Conservation (phyloP, 2,888 invertebrate species). For the Chrysopilus asiliformis region DNA sequence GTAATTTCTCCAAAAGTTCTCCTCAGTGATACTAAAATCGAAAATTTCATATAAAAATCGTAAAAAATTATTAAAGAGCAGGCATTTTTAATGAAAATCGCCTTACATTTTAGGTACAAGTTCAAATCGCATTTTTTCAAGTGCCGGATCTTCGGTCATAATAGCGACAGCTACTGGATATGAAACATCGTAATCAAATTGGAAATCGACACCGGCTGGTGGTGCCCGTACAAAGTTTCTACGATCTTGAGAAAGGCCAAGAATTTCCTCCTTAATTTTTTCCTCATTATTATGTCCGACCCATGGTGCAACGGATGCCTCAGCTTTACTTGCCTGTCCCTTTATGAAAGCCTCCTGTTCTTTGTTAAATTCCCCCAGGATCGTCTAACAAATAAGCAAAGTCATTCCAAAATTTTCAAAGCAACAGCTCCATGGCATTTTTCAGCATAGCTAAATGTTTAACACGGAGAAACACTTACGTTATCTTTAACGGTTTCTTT, state of each 20-base stretch:
- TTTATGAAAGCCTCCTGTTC: conserved; percentile 94
- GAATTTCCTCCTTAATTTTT: conserved; percentile 85
- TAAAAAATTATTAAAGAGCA: no score
- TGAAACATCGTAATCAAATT: conserved; percentile 86
- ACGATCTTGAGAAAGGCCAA: conserved; percentile 91
- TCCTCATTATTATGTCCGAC: conserved; percentile 90
- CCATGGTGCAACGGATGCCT: conserved; percentile 80
- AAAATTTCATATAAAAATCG: no score
- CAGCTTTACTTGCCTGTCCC: conserved; percentile 59
- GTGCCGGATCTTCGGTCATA: conserved; percentile 87
- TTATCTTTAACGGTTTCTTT: conserved; percentile 95
- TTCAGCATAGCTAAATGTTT: background rate
- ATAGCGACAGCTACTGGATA: conserved; percentile 90
- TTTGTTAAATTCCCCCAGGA: conserved; percentile 92
- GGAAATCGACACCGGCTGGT: conserved; percentile 87
- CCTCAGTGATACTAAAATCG: conserved; percentile 76
- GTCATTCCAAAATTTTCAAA: no score
- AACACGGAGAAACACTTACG: conserved; percentile 47
- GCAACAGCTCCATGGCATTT: no score
- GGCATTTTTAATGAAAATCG: background rate
- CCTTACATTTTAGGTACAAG: conserved; percentile 97
- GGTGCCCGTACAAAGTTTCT: conserved; percentile 96
- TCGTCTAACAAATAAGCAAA: conserved; percentile 51
- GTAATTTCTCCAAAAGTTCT: conserved; percentile 99
- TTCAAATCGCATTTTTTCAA: conserved; percentile 98